Conservation (phyloP, 2,888 invertebrate genomes). For the Oasisia sp. region DNA sequence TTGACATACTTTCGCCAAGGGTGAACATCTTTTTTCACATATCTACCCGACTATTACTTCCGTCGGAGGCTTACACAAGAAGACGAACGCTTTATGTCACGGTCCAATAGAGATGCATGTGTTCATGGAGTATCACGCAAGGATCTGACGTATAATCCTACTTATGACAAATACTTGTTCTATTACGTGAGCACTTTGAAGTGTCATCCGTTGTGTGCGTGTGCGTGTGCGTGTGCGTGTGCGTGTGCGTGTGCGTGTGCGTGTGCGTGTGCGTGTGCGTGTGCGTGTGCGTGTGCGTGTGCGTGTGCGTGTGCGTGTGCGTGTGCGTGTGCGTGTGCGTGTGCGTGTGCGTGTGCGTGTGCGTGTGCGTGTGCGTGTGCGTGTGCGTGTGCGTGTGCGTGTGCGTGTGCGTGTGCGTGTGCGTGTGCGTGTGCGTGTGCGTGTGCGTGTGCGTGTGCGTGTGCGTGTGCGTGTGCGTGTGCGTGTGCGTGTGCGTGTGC, state of each 20-base stretch:
- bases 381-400: constrained; percentile 14
- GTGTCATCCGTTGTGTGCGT: too few species aligned
- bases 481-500: constrained; percentile 25
- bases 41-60: too few species aligned
- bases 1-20: too few species aligned
- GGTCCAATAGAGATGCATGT: too few species aligned
- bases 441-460: constrained; percentile 14
- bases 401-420: constrained; percentile 13
- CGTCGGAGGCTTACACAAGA: too few species aligned
- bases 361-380: constrained; percentile 23
- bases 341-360: constrained; percentile 29
- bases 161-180: too few species aligned
- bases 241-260: constrained; percentile 26
- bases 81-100: too few species aligned
- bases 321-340: constrained; percentile 30
- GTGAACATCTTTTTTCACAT: too few species aligned
- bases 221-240: constrained; percentile 25
- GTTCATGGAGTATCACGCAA: too few species aligned
- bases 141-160: too few species aligned
- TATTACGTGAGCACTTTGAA: too few species aligned
- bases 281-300: constrained; percentile 27
- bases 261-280: constrained; percentile 31
- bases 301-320: constrained; percentile 27
- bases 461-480: constrained; percentile 23
- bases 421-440: constrained; percentile 3